Evolutionary conservation across 1,140 invertebrate species (phyloP), one percentile per base, ranked within the genome.

Genomic region (Lithobius niger): DNA sequence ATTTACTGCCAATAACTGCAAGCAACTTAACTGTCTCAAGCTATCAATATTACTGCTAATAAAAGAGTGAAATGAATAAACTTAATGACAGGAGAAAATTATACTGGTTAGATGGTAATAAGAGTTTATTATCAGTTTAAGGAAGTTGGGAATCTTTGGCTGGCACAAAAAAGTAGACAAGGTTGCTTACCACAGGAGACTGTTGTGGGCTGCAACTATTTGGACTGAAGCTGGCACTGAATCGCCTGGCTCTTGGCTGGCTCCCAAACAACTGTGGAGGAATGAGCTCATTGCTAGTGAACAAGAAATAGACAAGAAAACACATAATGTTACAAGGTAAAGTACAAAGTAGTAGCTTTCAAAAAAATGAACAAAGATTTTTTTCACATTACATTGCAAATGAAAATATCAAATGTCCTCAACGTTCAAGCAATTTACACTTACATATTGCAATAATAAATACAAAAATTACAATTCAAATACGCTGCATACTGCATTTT

Each of bases 141-240:
- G 16, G 49, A 51, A 6, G 49, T 19, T 24, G 49, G 27, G 19
- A 16, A 18, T 16, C 18, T 13, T 18, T 27, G 28, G n/a, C n/a
- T 15, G 26, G 31, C 16, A 21, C 31, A 16, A 6, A 18, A 22
- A 48, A 36, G 42, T 18, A 1, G 22, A 19, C 18, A 31, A 22
- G 28, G 27, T 16, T 1, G 24, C 74, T 76, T 66, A 79, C 75
- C 52, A 71, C 70, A 57, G 76, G 73, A 48, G 72, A 75, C 57
- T 74, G 67, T n/a, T n/a, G n/a, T 53, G 76, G 60, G 47, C 52
- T 58, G 26, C 18, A 57, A 42, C 36, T 44, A 47, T 47, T 65
- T 16, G 80, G 80, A 64, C 82, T 86, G 72, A 84, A 88, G 71
- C 84, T 88, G 56, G 86, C 84, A 67, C 86, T 88, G 68, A 88